These are phyloP conservation scores for Pangasius krempfi DNA, from an alignment of 2,797 vertebrate genomes.

Conservation along the genomic window DNA sequence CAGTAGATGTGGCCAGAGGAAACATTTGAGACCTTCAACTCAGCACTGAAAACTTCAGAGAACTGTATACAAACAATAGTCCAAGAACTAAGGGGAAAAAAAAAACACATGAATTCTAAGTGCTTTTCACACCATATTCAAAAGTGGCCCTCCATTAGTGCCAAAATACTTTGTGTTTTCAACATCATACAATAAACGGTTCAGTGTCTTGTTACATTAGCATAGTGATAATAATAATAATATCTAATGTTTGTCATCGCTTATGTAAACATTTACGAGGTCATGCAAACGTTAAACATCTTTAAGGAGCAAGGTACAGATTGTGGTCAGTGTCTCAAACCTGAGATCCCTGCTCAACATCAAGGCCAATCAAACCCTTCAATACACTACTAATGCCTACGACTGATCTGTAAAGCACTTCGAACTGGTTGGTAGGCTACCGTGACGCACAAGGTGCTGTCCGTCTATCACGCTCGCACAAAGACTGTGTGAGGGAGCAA, in stretches of 20 bases:
- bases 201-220: constrained; percentile 56
- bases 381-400: neutral
- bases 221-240: constrained; percentile 57
- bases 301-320: constrained; percentile 78
- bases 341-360: constrained; percentile 63
- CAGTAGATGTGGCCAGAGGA: neutral
- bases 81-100: neutral
- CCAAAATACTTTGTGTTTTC: constrained; percentile 69
- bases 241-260: constrained; percentile 72
- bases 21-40: constrained; percentile 7
- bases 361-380: constrained; percentile 22
- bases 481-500: neutral
- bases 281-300: constrained; percentile 84
- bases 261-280: constrained; percentile 83
- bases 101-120: constrained; percentile 10
- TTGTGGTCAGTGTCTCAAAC: constrained; percentile 69
- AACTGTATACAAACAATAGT: constrained; percentile 30
- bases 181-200: constrained; percentile 75
- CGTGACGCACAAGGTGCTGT: neutral
- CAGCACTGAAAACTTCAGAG: neutral
- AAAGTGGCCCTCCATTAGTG: constrained; percentile 23
- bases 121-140: constrained; percentile 32
- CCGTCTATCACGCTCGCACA: neutral
- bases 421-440: neutral
- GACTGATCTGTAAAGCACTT: neutral